phyloP scores from a whole-genome alignment of 2,797 vertebrate species.

The Sebastes iracundus region DNA sequence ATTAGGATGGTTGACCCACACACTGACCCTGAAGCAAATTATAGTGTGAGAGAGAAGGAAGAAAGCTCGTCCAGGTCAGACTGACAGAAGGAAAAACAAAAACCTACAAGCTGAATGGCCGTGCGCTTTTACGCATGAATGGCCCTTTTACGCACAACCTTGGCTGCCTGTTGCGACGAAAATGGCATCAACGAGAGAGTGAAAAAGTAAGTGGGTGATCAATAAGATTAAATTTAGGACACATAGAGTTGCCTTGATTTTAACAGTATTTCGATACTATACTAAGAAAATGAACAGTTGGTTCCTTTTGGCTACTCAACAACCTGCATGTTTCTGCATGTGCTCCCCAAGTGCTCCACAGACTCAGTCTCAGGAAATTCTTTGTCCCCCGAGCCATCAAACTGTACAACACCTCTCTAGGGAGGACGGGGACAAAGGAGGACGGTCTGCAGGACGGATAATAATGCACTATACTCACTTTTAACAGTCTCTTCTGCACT shows the following conservation, averaged over 20 bases:
- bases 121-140: constrained; percentile 66
- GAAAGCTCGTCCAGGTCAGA: constrained; percentile 10
- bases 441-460: too few relatives aligned
- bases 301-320: too few relatives aligned
- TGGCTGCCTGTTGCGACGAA: constrained; percentile 11
- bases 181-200: neutral
- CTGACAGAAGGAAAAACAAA: constrained; percentile 18
- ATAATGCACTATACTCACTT: too few relatives aligned
- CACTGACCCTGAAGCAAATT: constrained; percentile 56
- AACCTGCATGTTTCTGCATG: neutral
- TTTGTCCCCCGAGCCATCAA: too few relatives aligned
- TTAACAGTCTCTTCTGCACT: too few relatives aligned
- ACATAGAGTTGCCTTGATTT: neutral
- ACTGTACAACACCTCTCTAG: too few relatives aligned
- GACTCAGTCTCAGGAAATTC: too few relatives aligned
- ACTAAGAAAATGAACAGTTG: neutral
- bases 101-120: constrained; percentile 32
- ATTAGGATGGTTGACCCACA: constrained; percentile 34
- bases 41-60: neutral
- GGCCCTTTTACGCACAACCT: constrained; percentile 48
- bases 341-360: too few relatives aligned
- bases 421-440: too few relatives aligned
- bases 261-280: neutral
- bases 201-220: neutral
- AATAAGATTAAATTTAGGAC: neutral